Conservation (phyloP, 2,113 vertebrate genomes). For the Malurus melanocephalus region DNA sequence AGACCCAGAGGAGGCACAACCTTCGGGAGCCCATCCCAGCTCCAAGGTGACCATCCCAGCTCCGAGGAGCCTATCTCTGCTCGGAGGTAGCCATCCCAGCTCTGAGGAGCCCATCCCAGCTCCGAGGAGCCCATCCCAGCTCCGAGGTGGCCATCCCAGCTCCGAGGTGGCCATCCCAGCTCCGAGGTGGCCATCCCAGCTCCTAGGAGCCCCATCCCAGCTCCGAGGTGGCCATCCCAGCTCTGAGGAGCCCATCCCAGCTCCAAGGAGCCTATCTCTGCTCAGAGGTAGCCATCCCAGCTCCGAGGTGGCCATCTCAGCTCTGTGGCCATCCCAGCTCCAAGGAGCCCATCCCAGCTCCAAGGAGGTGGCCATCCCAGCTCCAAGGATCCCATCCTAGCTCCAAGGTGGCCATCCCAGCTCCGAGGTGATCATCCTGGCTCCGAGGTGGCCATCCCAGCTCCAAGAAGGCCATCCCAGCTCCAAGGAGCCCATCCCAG, state of each 20-base stretch:
- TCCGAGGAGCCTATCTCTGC: neutral
- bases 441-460: no score
- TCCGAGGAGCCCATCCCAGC: neutral
- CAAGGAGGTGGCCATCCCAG: no score
- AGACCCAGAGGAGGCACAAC: neutral
- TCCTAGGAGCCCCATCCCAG: neutral
- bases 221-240: neutral
- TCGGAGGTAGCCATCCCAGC: neutral
- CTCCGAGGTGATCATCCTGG: no score
- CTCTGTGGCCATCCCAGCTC: no score
- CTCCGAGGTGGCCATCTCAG: no score
- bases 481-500: no score
- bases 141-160: no score
- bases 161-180: neutral
- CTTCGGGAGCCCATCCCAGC: neutral
- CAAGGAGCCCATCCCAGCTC: no score
- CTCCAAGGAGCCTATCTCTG: neutral
- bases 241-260: neutral
- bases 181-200: neutral
- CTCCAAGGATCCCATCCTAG: no score
- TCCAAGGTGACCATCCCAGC: neutral
- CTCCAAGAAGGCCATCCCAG: no score
- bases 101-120: neutral
- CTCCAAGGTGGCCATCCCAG: no score
- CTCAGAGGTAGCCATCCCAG: accelerated